A percentile compares a stretch with the other conserved stretches of the same genome.
phyloP scores from a whole-genome alignment of 30 jellyfish, hydroid and myxozoan species.

The Aurelia sp. region DNA sequence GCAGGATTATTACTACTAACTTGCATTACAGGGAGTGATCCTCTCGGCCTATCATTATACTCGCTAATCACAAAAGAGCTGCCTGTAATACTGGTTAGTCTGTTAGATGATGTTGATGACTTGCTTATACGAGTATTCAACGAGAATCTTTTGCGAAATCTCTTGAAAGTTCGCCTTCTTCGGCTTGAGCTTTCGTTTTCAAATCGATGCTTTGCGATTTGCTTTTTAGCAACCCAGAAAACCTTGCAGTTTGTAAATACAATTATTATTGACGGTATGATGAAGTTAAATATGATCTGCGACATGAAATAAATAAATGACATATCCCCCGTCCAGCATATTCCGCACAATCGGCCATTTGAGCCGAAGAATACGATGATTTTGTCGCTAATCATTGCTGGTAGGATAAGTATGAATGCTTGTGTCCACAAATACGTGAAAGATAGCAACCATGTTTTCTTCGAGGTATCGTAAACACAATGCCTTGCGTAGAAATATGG shows the following conservation, averaged over 20 bases:
- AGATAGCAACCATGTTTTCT: background rate
- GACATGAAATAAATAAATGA: background rate
- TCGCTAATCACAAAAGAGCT: too few species aligned
- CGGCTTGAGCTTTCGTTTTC: conserved; percentile 3
- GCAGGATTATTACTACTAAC: too few species aligned
- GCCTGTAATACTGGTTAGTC: too few species aligned
- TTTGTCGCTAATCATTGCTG: conserved; percentile 1
- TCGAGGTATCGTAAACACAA: conserved; percentile 21
- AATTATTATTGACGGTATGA: conserved; percentile 16
- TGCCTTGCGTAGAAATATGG: conserved; percentile 43
- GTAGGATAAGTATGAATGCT: conserved; percentile 1
- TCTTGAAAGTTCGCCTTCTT: too few species aligned
- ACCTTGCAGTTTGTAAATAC: conserved; percentile 50
- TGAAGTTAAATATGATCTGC: background rate
- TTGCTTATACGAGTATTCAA: too few species aligned
- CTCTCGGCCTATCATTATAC: too few species aligned
- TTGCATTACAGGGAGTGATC: too few species aligned
- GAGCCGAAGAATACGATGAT: conserved; percentile 35
- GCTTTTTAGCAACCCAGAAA: conserved; percentile 44
- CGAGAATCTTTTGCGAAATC: too few species aligned
- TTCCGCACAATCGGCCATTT: conserved; percentile 41
- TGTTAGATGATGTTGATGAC: too few species aligned
- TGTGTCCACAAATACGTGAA: conserved; percentile 15
- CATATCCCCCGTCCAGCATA: conserved; percentile 18
- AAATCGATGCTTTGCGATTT: conserved; percentile 14